Evolutionary conservation across 2,888 invertebrate species (phyloP).

Genomic region (Ochropleura leucogaster): DNA sequence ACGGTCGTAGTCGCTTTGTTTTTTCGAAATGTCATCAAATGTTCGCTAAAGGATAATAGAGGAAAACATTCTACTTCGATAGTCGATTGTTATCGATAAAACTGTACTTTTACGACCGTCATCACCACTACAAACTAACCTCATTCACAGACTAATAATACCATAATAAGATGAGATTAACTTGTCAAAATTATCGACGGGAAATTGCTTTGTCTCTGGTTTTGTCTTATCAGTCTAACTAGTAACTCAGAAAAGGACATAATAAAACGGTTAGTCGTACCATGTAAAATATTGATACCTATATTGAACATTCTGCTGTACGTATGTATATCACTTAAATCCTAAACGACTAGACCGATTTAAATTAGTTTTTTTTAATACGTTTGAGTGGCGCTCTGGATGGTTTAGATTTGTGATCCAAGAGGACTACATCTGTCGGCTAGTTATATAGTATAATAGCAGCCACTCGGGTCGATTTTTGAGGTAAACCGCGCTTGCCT

Average conservation of each 20-base stretch:
- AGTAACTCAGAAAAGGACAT: not conserved
- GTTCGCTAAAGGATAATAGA: slow-evolving; percentile 3
- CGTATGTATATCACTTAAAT: too few species aligned
- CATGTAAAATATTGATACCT: not conserved
- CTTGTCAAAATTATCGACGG: not conserved
- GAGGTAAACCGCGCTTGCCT: too few species aligned
- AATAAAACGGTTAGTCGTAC: not conserved
- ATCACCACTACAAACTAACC: not conserved
- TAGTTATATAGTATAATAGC: too few species aligned
- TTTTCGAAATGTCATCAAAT: slow-evolving; percentile 25
- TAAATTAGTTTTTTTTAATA: too few species aligned
- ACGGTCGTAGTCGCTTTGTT: not conserved
- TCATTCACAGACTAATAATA: not conserved
- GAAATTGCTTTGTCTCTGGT: not conserved
- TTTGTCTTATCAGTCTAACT: not conserved
- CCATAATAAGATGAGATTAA: not conserved
- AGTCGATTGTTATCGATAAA: not conserved
- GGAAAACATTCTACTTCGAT: not conserved
- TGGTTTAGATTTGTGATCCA: too few species aligned
- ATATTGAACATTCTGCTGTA: too few species aligned
- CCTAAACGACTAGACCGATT: too few species aligned
- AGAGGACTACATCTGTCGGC: too few species aligned
- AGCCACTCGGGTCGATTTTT: too few species aligned
- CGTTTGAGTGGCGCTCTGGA: too few species aligned
- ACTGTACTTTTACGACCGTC: not conserved